Base-by-base conservation (phyloP, 2,888 invertebrate genomes). In the Drosophila hamatofila region DNA sequence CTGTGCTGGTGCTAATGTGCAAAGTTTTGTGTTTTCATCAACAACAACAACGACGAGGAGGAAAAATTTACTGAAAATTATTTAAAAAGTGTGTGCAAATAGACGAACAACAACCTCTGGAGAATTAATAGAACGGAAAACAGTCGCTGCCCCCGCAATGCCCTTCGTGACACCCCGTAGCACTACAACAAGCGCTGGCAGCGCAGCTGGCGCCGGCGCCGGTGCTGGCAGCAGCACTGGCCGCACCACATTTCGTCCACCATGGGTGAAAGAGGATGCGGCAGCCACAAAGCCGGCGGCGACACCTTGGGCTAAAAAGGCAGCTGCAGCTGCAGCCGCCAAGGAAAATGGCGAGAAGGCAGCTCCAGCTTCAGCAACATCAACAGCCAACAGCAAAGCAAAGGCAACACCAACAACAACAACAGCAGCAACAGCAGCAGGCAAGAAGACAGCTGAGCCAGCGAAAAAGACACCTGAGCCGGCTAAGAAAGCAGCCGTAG, bases 221-320 rank as follows among this genome's bases (percentile, higher is more conserved):
- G 77, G 35, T n/a, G 27, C 48, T 48, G 48, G 48, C 39, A 55
- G 81, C 61, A 84, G 81, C 73, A 82, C 86, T 63, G 94, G 94
- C 89, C 94, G 95, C 70, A 94, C 95, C 66, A 95, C 95, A 61
- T 95, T 95, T 91, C 94, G 95, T 64, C 95, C 96, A 49, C 95
- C 96, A 64, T 96, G 96, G 95, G 95, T 96, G 52, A 95, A 95
- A 89, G 95, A 91, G 16, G 92, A 92, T 74, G 91, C 80, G 27
- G 71, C 81, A 27, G 72, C 80, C 69, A 80, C 84, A 72, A 84
- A 88, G 73, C 73, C 85, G 55, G 56, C 72, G 61, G 71, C 84
- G 51, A 80, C 75, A 39, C 83, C 88, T 11, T 78, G 83, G 74
- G 77, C 79, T 23, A 87, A 89, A 52, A 82, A 90, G 60, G 66